These are phyloP conservation scores for Boulengeromyrus knoepffleri DNA, from an alignment of 2,113 vertebrate species.

Conservation along the genomic window DNA sequence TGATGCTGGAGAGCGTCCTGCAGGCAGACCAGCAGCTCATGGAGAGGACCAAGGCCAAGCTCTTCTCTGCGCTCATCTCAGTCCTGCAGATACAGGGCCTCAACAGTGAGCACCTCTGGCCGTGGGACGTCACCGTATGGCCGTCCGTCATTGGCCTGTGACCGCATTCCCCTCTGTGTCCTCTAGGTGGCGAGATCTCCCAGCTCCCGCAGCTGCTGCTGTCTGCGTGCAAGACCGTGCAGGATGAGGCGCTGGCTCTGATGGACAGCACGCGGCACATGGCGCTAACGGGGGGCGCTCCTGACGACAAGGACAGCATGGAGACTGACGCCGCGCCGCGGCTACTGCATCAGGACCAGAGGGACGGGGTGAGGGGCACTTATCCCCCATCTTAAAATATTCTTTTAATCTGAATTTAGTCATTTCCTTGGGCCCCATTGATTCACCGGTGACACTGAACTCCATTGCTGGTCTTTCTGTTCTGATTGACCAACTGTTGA, in stretches of 20 bases:
- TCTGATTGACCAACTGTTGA: neutral
- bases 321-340: conserved; percentile 77
- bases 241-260: conserved; percentile 78
- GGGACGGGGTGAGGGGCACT: conserved; percentile 72
- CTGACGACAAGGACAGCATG: conserved; percentile 91
- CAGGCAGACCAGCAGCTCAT: conserved; percentile 86
- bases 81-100: conserved; percentile 87
- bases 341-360: conserved; percentile 78
- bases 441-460: too few relatives aligned
- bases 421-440: too few relatives aligned
- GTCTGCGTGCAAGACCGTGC: conserved; percentile 84
- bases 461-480: too few relatives aligned
- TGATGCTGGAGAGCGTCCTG: conserved; percentile 85
- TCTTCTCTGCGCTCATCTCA: conserved; percentile 86
- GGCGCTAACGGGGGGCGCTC: conserved; percentile 49
- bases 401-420: too few relatives aligned
- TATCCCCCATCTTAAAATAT: too few relatives aligned
- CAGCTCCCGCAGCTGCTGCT: conserved; percentile 89
- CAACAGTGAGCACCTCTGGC: conserved; percentile 60
- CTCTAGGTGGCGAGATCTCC: conserved; percentile 77
- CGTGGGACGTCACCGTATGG: too few relatives aligned
- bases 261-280: conserved; percentile 77
- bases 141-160: neutral
- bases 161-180: neutral
- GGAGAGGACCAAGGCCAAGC: conserved; percentile 89